Conservation (phyloP, 2,113 vertebrate species). For the Cinclus cinclus region DNA sequence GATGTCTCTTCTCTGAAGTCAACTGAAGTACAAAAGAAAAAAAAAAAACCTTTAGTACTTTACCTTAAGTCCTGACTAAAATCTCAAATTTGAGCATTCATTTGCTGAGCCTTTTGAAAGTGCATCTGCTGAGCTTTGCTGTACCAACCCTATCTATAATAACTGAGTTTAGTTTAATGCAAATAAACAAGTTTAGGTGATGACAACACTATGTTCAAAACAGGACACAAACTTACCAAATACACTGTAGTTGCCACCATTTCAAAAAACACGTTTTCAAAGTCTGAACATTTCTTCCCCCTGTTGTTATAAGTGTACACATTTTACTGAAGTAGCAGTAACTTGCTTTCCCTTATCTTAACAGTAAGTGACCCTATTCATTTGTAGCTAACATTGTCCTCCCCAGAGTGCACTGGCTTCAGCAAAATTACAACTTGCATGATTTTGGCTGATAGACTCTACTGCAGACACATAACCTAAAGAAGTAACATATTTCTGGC, state of each 20-base stretch:
- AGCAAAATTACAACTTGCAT: neutral
- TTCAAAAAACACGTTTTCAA: neutral
- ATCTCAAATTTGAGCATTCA: neutral
- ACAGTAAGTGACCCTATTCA: neutral
- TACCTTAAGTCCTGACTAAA: neutral
- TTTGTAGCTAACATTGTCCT: neutral
- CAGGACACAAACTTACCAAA: neutral
- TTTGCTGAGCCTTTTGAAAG: neutral
- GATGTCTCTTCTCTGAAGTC: neutral
- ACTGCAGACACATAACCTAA: neutral
- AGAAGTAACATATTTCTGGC: conserved; percentile 10
- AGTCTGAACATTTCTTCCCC: neutral
- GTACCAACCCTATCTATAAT: neutral
- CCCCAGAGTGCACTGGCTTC: neutral
- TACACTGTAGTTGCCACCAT: neutral
- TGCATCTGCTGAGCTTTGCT: neutral
- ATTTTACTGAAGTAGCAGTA: neutral
- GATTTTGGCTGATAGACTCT: neutral
- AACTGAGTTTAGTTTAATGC: neutral
- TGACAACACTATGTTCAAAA: neutral
- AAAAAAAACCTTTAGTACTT: neutral
- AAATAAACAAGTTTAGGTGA: neutral
- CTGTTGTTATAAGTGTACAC: neutral
- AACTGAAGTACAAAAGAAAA: neutral
- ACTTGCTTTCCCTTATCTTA: neutral